These are phyloP conservation scores for Steromphala cineraria DNA, from an alignment of 2,888 invertebrate genomes.

Conservation along the genomic window DNA sequence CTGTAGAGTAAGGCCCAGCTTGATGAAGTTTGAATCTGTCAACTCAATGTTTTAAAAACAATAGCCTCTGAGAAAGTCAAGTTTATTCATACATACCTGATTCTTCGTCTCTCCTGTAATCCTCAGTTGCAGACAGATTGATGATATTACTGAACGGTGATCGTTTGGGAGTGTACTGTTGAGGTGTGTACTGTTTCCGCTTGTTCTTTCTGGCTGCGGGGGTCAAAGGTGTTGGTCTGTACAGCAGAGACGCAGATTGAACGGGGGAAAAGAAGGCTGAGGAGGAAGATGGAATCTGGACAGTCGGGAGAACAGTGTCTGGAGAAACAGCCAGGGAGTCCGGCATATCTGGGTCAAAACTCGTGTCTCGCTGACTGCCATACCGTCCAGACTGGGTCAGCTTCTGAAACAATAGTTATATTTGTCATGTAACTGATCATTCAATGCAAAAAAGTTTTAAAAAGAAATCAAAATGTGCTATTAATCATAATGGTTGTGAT, in stretches of 20 bases:
- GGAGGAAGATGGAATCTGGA: conserved; percentile 12
- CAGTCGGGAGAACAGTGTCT: conserved; percentile 25
- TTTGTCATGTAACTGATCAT: too few species aligned
- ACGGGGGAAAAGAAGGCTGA: neutral
- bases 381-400: neutral
- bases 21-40: too few species aligned
- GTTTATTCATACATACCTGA: too few species aligned
- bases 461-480: too few species aligned
- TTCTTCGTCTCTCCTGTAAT: too few species aligned
- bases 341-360: conserved; percentile 20
- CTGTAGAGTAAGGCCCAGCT: too few species aligned
- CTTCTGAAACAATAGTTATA: neutral
- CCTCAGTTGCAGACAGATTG: neutral
- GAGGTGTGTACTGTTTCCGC: conserved; percentile 55
- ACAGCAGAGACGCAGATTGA: neutral
- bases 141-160: conserved; percentile 41
- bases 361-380: neutral
- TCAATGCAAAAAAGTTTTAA: too few species aligned
- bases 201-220: conserved; percentile 38
- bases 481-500: too few species aligned
- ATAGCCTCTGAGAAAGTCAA: too few species aligned
- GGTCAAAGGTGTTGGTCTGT: neutral
- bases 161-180: conserved; percentile 50
- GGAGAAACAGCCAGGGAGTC: conserved; percentile 24
- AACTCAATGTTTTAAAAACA: too few species aligned